Conservation (phyloP, 2,113 vertebrate genomes). For the Elgaria multicarinata region DNA sequence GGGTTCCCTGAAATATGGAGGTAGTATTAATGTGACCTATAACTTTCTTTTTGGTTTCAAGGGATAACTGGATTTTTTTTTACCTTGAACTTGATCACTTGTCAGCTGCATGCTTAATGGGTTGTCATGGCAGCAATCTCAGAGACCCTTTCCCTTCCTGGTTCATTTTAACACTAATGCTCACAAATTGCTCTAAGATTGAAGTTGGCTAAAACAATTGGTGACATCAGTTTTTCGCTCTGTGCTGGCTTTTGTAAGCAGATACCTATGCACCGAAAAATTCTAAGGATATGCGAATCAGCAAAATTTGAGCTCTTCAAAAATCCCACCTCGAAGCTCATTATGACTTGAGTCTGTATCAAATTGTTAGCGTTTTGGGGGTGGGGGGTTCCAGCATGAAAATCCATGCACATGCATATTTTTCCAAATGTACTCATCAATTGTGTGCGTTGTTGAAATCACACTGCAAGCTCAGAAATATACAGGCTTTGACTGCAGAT, state of each 20-base stretch:
- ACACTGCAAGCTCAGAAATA: too few relatives aligned
- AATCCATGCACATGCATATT: too few relatives aligned
- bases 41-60: not conserved
- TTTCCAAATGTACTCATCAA: too few relatives aligned
- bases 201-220: constrained; percentile 23
- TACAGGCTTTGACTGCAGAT: too few relatives aligned
- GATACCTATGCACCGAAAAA: not conserved
- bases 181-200: not conserved
- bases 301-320: too few relatives aligned
- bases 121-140: constrained; percentile 3
- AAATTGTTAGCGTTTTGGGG: too few relatives aligned
- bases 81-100: not conserved
- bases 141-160: not conserved
- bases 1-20: not conserved
- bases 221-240: constrained; percentile 34
- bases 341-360: too few relatives aligned
- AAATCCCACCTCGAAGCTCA: too few relatives aligned
- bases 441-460: too few relatives aligned
- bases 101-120: not conserved
- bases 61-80: constrained; percentile 14
- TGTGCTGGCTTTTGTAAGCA: not conserved
- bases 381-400: too few relatives aligned
- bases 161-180: constrained; percentile 4
- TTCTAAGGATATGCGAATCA: not conserved
- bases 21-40: not conserved